Base-by-base conservation (phyloP, 53 echinoderm and acorn worm species). In the Stichopus horrens region DNA sequence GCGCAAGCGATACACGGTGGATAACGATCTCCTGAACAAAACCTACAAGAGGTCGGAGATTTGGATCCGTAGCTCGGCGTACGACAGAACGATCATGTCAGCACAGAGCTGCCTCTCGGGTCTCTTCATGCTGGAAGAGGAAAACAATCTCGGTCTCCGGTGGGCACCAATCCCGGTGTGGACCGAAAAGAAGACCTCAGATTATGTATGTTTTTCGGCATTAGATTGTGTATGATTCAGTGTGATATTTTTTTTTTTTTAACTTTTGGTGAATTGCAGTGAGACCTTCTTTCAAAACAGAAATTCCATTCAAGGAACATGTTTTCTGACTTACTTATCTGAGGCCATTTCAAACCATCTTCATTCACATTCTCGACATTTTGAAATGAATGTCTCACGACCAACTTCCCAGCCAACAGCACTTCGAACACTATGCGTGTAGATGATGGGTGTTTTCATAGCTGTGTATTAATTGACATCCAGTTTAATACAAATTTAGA, bases 101-200 rank as follows among this genome's bases (percentile, higher is more conserved):
- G 97, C 97, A 6, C 83, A 94, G 88, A 91, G 93, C 23, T 90
- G 94, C 73, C 81, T 97, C 8, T 90, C 94, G 6, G 97, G 97
- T 20, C 80, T 97, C 9, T 97, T 93, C 74, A 93, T 93, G 7
- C 93, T 92, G 4, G 14, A 73, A 6, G 86, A 73, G 6, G 16
- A 73, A 6, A 79, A 92, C 67, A 87, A 18, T 14, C 14, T 55
- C 7, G 56, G 54, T 20, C 19, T 87, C 5, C 18, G 65, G 53
- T 97, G 97, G 97, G 90, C 90, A 80, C 97, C 97, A 1, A 94
- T 97, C 52, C 95, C 95, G 4, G 88, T 97, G n/a, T 92, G 89
- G 68, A 94, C 94, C 10, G 58, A 60, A 7, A 89, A 92, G 9
- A 86, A 59, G 54, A 74, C 81, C 7, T 71, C 90, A 14, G 94